Conservation (phyloP, 1,140 invertebrate species). For the Drosophila kanapiae region DNA sequence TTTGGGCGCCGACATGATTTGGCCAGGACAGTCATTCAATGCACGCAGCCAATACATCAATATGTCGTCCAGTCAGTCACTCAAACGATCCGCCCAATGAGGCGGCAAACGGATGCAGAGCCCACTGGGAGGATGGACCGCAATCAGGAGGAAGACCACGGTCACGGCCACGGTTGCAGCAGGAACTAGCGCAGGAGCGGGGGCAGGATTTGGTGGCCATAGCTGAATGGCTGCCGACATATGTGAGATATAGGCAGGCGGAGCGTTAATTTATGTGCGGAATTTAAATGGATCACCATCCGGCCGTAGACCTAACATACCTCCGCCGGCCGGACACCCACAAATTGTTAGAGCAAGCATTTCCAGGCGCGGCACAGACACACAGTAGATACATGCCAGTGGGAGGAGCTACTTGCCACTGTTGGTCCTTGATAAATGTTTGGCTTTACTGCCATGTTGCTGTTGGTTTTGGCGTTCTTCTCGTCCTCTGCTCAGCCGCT, state of each 20-base stretch:
- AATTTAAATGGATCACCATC: conserved; percentile 74
- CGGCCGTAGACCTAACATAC: conserved; percentile 21
- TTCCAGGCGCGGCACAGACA: conserved; percentile 15
- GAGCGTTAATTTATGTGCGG: conserved; percentile 78
- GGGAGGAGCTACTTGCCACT: conserved; percentile 27
- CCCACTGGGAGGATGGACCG: conserved; percentile 39
- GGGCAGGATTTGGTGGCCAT: conserved; percentile 9
- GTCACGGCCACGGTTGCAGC: not conserved
- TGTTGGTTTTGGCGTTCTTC: conserved; percentile 4
- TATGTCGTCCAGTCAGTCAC: conserved; percentile 68
- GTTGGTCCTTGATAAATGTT: conserved; percentile 74
- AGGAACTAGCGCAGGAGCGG: not conserved
- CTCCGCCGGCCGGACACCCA: conserved; percentile 34
- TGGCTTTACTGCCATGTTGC: conserved; percentile 25
- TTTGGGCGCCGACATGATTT: conserved; percentile 63
- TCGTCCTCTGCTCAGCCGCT: not conserved
- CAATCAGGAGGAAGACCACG: conserved; percentile 18
- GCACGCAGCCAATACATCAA: conserved; percentile 76
- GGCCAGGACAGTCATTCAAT: conserved; percentile 69
- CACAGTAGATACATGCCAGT: not conserved
- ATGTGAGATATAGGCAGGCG: conserved; percentile 38
- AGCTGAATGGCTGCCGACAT: conserved; percentile 46
- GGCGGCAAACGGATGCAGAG: conserved; percentile 58
- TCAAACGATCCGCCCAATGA: conserved; percentile 69
- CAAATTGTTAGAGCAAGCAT: conserved; percentile 72